phyloP scores from a whole-genome alignment of 2,113 vertebrate genomes.

The Balaeniceps rex region DNA sequence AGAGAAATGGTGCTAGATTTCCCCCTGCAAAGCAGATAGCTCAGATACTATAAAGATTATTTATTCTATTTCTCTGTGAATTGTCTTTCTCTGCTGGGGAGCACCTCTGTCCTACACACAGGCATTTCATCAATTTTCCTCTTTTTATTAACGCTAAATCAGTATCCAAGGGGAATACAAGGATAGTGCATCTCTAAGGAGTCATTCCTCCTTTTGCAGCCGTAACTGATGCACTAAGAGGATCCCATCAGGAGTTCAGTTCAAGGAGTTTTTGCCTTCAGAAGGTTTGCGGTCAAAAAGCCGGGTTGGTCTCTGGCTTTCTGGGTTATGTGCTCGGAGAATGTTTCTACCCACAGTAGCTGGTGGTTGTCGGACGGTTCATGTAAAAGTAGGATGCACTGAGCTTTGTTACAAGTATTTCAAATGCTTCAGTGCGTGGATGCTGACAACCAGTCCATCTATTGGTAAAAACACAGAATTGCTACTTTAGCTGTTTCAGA shows the following conservation, averaged over 20 bases:
- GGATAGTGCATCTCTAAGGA: background rate
- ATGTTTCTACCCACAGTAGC: rapidly evolving
- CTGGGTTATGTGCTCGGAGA: background rate
- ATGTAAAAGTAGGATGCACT: background rate
- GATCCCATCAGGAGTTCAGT: background rate
- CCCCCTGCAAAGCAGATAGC: background rate
- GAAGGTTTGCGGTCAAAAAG: background rate
- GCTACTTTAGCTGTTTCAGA: background rate
- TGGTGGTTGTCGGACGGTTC: background rate
- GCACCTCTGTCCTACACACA: background rate
- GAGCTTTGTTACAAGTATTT: background rate
- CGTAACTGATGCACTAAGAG: background rate
- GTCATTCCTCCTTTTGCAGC: background rate
- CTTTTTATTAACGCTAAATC: background rate
- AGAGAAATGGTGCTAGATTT: background rate
- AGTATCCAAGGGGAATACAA: background rate
- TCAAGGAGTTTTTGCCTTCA: background rate
- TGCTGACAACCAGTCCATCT: background rate
- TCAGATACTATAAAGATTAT: background rate
- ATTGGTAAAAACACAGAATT: background rate
- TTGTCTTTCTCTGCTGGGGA: slow-evolving; percentile 12
- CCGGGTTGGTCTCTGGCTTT: background rate
- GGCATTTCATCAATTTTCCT: background rate
- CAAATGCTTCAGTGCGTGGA: background rate
- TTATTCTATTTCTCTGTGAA: background rate